These are phyloP conservation scores for Sphaerophoria taeniata DNA, from an alignment of 2,888 invertebrate genomes.

Conservation along the genomic window DNA sequence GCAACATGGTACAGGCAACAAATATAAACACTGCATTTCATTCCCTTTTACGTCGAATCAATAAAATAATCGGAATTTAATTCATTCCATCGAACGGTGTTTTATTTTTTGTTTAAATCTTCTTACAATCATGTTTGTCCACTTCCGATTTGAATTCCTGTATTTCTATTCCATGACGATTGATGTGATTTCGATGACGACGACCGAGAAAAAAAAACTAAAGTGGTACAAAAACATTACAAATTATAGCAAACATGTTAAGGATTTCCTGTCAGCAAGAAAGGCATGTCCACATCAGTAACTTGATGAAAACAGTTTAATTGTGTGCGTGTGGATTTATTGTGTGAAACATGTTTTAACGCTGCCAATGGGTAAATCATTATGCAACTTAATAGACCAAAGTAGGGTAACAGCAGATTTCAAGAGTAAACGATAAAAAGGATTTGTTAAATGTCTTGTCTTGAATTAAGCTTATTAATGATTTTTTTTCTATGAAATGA, in stretches of 20 bases:
- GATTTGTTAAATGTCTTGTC: too few relatives aligned
- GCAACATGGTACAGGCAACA: not conserved
- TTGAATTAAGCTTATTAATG: too few relatives aligned
- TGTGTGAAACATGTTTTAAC: too few relatives aligned
- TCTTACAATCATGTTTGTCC: conserved; percentile 8
- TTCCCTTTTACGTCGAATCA: conserved; percentile 10
- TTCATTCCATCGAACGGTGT: not conserved
- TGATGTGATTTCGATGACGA: too few relatives aligned
- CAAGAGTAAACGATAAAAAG: too few relatives aligned
- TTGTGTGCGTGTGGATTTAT: too few relatives aligned
- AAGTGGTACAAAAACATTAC: conserved; percentile 27
- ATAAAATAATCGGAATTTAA: conserved; percentile 4
- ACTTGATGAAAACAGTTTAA: too few relatives aligned
- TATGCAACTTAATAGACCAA: too few relatives aligned
- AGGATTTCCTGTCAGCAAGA: conserved; percentile 41
- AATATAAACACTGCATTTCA: not conserved
- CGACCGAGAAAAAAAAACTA: conserved; percentile 4
- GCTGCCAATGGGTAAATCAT: too few relatives aligned
- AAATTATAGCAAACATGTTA: conserved; percentile 31
- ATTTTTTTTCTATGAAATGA: too few relatives aligned
- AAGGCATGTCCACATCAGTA: not conserved
- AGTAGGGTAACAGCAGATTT: too few relatives aligned
- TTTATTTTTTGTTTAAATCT: not conserved
- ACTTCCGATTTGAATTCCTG: conserved; percentile 33
- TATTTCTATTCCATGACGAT: not conserved